Evolutionary conservation across 2,797 vertebrate species (phyloP).

Genomic region (Scolopax rusticola): DNA sequence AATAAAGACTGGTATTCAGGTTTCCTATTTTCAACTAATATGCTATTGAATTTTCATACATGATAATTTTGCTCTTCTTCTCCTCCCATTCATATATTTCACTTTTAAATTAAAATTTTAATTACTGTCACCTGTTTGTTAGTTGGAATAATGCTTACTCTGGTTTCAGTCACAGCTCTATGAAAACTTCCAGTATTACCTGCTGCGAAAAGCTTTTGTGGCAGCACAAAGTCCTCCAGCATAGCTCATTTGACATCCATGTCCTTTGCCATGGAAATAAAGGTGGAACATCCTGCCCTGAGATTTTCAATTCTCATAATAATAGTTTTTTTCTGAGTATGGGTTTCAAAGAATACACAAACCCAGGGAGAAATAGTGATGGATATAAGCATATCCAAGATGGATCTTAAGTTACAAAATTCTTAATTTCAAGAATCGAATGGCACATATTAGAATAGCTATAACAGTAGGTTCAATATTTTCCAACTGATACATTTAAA

Average conservation of each 20-base stretch:
- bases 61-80: conserved; percentile 44
- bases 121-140: conserved; percentile 61
- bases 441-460: neutral
- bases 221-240: neutral
- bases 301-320: neutral
- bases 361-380: neutral
- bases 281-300: neutral
- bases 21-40: conserved; percentile 40
- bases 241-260: fast-evolving
- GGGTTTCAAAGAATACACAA: neutral
- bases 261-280: neutral
- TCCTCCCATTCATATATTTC: conserved; percentile 46
- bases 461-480: neutral
- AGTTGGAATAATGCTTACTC: conserved; percentile 41
- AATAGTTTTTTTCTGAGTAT: neutral
- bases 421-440: neutral
- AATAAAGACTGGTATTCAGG: neutral
- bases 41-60: conserved; percentile 43
- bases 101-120: conserved; percentile 67
- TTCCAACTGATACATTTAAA: neutral
- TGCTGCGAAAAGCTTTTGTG: neutral
- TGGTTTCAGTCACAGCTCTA: conserved; percentile 24
- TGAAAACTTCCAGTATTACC: neutral
- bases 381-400: neutral
- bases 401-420: neutral